Base-by-base conservation (phyloP, 2,797 vertebrate genomes). In the Sebastes variabilis region DNA sequence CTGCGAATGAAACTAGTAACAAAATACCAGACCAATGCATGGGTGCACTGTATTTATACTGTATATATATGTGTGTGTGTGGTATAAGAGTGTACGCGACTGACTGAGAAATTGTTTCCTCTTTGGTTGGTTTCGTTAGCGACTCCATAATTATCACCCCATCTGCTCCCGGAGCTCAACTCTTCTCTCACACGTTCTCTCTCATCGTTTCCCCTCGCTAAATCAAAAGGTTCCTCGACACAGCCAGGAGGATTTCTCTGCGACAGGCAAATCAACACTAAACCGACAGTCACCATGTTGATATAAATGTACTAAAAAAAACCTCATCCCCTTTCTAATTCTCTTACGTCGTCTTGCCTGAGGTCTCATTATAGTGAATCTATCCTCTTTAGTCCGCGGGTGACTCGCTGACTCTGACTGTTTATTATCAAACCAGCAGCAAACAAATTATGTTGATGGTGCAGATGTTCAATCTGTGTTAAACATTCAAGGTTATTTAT, bases 71-170 rank as follows among this genome's bases (percentile, higher is more conserved):
- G 12, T 64, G 61, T 69, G 78, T 75, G 34, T 60, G 25, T 83
- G 71, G 22, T 25, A 25, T 20, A n/a, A 20, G 38, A 54, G 46
- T 32, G n/a, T 64, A 56, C 36, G 66, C 79, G 76, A n/a, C 77
- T 90, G 69, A 60, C 82, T 88, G 85, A 87, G 75, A 90, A 88
- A 90, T 81, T 62, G 90, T 83, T 88, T 92, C 85, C 81, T 85
- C 82, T 87, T 87, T 64, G 71, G 72, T 89, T 76, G 69, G 84
- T 88, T 91, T 89, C 85, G 85, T 89, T 86, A 88, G 87, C 29
- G 18, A 29, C 72, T 83, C 87, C 67, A 60, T 86, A 88, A 88
- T 91, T 84, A 90, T 85, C 87, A 62, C n/a, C 64, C 87, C 89
- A 89, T 92, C 91, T 93, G 90, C 82, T 90, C 83, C 67, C 10